Percentiles rank a stretch among this genome's conserved stretches.
These are phyloP conservation scores for Huso huso DNA, from an alignment of 2,797 vertebrate genomes.

Conservation along the genomic window DNA sequence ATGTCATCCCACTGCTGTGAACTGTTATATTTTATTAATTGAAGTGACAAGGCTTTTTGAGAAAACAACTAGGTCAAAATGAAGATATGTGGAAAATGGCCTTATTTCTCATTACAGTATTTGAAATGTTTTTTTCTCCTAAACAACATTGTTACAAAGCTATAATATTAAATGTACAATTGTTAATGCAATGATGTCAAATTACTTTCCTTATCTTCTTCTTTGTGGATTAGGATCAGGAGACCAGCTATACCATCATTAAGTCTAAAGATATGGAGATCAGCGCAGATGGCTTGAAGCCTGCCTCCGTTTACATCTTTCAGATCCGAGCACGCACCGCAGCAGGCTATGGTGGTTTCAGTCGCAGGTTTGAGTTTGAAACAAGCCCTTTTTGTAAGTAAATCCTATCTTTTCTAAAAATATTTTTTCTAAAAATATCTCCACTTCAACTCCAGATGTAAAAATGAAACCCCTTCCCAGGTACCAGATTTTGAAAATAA, in stretches of 20 bases:
- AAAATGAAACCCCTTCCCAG: no score
- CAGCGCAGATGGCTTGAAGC: slow-evolving; percentile 81
- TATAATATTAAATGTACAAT: no score
- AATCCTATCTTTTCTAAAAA: slow-evolving; percentile 2
- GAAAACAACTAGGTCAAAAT: neutral
- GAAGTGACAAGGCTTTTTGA: neutral
- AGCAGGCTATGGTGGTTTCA: slow-evolving; percentile 90
- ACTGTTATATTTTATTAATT: neutral
- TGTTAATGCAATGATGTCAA: no score
- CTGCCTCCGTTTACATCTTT: slow-evolving; percentile 82
- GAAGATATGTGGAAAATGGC: neutral
- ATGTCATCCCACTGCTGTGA: slow-evolving; percentile 23
- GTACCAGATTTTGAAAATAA: no score
- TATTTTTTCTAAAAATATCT: no score
- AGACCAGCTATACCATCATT: slow-evolving; percentile 94
- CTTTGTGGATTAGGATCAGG: slow-evolving; percentile 73
- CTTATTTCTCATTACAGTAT: no score
- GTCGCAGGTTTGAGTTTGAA: slow-evolving; percentile 92
- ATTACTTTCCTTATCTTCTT: neutral
- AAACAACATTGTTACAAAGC: no score
- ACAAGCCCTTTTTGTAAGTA: slow-evolving; percentile 93
- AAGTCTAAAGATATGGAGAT: slow-evolving; percentile 84
- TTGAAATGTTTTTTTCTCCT: no score
- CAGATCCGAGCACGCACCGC: slow-evolving; percentile 90
- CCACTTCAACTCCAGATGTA: no score